Evolutionary conservation across 2,797 vertebrate species (phyloP), one percentile per base, ranked within the genome.

Genomic region (Clarias fuscus): DNA sequence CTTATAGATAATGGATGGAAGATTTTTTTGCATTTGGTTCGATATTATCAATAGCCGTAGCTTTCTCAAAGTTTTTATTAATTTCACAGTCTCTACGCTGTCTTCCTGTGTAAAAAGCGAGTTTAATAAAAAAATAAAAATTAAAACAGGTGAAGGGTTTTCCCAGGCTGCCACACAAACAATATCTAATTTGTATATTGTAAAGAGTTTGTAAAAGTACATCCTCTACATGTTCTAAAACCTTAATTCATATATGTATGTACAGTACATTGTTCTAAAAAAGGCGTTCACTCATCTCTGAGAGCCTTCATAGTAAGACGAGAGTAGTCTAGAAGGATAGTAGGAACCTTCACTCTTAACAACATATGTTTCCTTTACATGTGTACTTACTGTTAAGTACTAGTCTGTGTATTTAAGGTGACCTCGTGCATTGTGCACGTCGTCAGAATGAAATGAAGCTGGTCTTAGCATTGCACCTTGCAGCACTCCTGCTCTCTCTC

Each of bases 401-500:
- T 3, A 11, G 4, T 79, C 22, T 3, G 7, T n/a, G 18, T 15
- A 40, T 79, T 61, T 4, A 27, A 65, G 24, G 17, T 65, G 13
- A 4, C 24, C 4, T 79, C 40, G 61, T 5, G 30, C 75, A 37
- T 33, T 59, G 17, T 58, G n/a, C 75, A 18, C 17, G 0, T 64
- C 13, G 0, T 20, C 22, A 53, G 24, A 53, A 68, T n/a, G 15
- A 2, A 72, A 56, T 7, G 15, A 72, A 73, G 10, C n/a, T 53
- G 64, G 80, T 30, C 80, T 22, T 30, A 48, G 27, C 22, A 27
- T 65, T 48, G 43, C 11, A 53, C 62, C 40, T 53, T 53, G n/a
- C 17, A 80, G 78, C 37, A 48, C 61, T 15, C 65, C 65, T 4
- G 18, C 17, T 48, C 11, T 4, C 33, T 17, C 43, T 94, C 90